Evolutionary conservation across 2,888 invertebrate species (phyloP).

Genomic region (Dermolepida albohirtum): DNA sequence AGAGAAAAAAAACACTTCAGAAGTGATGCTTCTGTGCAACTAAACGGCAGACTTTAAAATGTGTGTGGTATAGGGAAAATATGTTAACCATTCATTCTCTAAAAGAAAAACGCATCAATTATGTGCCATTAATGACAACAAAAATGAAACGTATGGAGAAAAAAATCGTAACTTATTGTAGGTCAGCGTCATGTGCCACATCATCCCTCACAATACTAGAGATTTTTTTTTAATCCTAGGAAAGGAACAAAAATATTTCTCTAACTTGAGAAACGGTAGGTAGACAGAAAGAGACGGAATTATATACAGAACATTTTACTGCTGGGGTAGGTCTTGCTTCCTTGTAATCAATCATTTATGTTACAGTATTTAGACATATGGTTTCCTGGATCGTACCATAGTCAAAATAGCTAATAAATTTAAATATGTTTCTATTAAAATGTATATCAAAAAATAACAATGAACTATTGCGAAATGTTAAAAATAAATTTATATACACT

Average conservation of each 20-base stretch:
- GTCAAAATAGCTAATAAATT: slow-evolving; percentile 41
- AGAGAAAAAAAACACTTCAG: not conserved
- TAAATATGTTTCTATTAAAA: not conserved
- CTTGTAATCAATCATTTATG: slow-evolving; percentile 56
- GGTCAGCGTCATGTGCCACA: slow-evolving; percentile 11
- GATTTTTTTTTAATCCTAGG: not conserved
- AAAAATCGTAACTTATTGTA: slow-evolving; percentile 38
- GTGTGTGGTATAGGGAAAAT: slow-evolving; percentile 36
- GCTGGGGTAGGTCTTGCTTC: slow-evolving; percentile 51
- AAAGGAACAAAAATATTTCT: slow-evolving; percentile 8
- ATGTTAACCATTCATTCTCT: slow-evolving; percentile 38
- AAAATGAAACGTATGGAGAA: slow-evolving; percentile 22
- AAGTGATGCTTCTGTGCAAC: not conserved
- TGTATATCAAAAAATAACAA: not conserved
- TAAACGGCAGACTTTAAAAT: slow-evolving; percentile 2
- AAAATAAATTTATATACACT: too few relatives aligned
- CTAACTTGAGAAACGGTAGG: not conserved
- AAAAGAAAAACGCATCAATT: slow-evolving; percentile 40
- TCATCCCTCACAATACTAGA: slow-evolving; percentile 11
- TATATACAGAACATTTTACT: slow-evolving; percentile 5
- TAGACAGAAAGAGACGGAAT: not conserved
- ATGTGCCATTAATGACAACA: slow-evolving; percentile 40
- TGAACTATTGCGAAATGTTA: too few relatives aligned
- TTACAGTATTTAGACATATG: slow-evolving; percentile 56
- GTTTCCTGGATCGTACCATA: slow-evolving; percentile 53